phyloP scores from a whole-genome alignment of 2,113 vertebrate genomes.

The Nycticorax nycticorax region DNA sequence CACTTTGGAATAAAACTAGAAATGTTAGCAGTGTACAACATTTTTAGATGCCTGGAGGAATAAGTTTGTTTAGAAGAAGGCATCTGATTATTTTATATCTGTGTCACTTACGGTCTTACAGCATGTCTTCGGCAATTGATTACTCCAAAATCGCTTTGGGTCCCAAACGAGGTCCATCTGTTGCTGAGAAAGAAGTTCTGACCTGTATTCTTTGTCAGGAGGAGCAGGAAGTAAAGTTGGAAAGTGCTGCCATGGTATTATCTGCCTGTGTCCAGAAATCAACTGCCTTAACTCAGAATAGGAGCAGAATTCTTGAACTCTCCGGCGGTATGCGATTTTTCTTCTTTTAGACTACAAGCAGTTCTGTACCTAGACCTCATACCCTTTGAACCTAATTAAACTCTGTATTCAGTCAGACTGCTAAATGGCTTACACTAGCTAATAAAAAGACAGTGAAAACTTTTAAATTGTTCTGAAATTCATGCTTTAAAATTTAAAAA shows the following conservation, averaged over 20 bases:
- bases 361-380: background rate
- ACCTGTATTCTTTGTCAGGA: constrained; percentile 99
- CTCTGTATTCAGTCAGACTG: background rate
- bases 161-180: constrained; percentile 84
- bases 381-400: background rate
- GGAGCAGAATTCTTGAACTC: constrained; percentile 78
- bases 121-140: constrained; percentile 67
- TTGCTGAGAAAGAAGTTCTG: constrained; percentile 86
- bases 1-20: background rate
- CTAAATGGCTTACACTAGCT: background rate
- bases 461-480: background rate
- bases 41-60: background rate
- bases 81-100: background rate
- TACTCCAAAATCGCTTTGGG: constrained; percentile 86
- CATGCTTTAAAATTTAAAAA: background rate
- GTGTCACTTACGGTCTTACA: constrained; percentile 40
- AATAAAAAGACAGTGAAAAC: background rate
- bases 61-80: background rate
- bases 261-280: constrained; percentile 96
- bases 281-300: constrained; percentile 90
- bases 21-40: background rate
- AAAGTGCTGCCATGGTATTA: constrained; percentile 91
- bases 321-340: constrained; percentile 69
- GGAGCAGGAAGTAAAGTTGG: constrained; percentile 91
- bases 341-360: background rate